Conservation (phyloP, 2,888 invertebrate genomes). For the Harpalus rubripes region DNA sequence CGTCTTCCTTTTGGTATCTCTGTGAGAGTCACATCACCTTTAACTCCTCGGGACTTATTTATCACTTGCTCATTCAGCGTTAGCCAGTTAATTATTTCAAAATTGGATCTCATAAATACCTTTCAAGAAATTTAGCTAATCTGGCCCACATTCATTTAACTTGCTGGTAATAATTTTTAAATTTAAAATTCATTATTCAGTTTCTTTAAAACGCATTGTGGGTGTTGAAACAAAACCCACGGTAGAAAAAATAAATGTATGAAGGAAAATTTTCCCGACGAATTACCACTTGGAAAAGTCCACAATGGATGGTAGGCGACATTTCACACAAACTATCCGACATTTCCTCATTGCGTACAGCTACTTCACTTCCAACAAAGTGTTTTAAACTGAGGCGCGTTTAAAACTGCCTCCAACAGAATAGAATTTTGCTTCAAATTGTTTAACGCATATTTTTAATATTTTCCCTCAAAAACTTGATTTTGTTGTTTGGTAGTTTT, state of each 20-base stretch:
- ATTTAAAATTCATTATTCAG: background rate
- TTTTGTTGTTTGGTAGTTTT: no score
- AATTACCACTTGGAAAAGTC: background rate
- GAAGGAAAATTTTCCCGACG: background rate
- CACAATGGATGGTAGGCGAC: background rate
- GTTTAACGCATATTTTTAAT: no score
- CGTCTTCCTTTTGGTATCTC: background rate
- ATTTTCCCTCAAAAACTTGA: no score
- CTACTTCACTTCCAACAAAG: background rate
- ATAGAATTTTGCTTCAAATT: no score
- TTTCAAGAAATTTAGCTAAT: conserved; percentile 28
- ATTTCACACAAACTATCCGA: background rate
- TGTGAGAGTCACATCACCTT: background rate
- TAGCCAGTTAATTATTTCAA: conserved; percentile 52
- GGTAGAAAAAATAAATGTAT: background rate
- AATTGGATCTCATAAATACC: conserved; percentile 35
- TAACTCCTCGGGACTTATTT: conserved; percentile 2
- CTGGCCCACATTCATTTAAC: conserved; percentile 7
- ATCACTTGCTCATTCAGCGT: conserved; percentile 40
- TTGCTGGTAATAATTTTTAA: background rate
- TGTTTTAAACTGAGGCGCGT: background rate
- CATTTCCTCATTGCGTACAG: background rate
- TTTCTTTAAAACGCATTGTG: background rate
- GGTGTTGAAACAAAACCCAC: background rate
- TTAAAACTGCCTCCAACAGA: background rate